Percentiles rank a stretch among this genome's conserved stretches.
Evolutionary conservation across 2,797 vertebrate species (phyloP).

Genomic region (Lacerta bilineata): DNA sequence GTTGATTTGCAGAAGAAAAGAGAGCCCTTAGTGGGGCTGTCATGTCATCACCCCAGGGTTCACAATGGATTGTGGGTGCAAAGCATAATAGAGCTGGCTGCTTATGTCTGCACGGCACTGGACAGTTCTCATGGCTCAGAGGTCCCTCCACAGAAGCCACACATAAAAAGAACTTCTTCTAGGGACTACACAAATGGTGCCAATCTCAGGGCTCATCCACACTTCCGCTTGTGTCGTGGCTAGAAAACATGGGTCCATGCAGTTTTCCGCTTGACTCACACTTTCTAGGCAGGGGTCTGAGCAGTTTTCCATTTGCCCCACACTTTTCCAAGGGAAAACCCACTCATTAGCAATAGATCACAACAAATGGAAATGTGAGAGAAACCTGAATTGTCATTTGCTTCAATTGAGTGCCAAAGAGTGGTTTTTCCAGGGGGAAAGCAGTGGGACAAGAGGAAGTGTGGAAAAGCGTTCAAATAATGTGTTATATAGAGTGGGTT

Average conservation of each 20-base stretch:
- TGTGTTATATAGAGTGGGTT: background rate
- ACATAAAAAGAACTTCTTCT: slow-evolving; percentile 6
- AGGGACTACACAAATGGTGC: background rate
- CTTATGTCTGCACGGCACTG: background rate
- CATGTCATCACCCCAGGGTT: slow-evolving; percentile 29
- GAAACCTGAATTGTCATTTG: too few species aligned
- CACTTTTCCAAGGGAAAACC: too few species aligned
- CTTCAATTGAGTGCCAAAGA: too few species aligned
- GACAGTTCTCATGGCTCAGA: background rate
- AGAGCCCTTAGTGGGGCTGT: slow-evolving; percentile 53
- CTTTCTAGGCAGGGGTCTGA: too few species aligned
- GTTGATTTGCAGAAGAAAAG: slow-evolving; percentile 61
- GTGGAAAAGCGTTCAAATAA: background rate
- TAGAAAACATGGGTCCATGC: too few species aligned
- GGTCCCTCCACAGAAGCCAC: background rate
- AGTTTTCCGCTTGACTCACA: too few species aligned
- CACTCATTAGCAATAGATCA: too few species aligned
- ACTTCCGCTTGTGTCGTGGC: too few species aligned
- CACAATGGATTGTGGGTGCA: slow-evolving; percentile 46
- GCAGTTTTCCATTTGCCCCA: too few species aligned
- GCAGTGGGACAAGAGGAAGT: too few species aligned
- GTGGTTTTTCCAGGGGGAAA: too few species aligned
- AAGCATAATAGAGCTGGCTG: slow-evolving; percentile 8
- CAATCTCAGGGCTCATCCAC: background rate
- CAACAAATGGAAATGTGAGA: too few species aligned